Conservation (phyloP, 1,140 invertebrate genomes). For the Stegodyphus dumicola region DNA sequence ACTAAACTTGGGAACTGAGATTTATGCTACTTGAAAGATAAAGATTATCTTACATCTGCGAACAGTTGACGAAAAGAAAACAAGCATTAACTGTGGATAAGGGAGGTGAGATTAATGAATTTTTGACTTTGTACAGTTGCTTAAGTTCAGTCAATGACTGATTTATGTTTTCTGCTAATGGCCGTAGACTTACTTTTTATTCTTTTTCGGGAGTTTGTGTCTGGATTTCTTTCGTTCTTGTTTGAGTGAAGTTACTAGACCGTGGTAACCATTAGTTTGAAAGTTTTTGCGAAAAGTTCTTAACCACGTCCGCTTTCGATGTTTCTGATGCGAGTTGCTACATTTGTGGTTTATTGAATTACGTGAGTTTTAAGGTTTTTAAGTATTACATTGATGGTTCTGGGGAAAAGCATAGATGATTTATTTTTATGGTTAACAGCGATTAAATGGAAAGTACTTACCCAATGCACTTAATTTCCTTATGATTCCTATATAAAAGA, state of each 20-base stretch:
- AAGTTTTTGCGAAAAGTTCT: constrained; percentile 31
- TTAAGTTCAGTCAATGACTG: constrained; percentile 45
- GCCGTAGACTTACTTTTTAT: constrained; percentile 17
- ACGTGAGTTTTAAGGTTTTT: not conserved
- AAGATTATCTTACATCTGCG: constrained; percentile 8
- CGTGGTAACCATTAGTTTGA: constrained; percentile 54
- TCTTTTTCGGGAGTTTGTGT: constrained; percentile 14
- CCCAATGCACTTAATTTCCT: no score
- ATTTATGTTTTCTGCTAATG: constrained; percentile 56
- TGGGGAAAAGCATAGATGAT: no score
- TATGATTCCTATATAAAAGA: no score
- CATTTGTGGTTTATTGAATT: constrained; percentile 44
- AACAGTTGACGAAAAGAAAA: constrained; percentile 40
- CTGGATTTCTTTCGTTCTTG: constrained; percentile 26
- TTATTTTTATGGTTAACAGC: no score
- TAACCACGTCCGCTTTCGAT: not conserved
- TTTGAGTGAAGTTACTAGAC: constrained; percentile 31
- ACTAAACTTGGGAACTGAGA: no score
- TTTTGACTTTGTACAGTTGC: constrained; percentile 55
- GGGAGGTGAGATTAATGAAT: constrained; percentile 55
- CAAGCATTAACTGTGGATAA: constrained; percentile 36
- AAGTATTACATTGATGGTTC: no score
- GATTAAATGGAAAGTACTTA: no score
- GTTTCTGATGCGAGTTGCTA: constrained; percentile 22
- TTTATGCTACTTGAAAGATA: constrained; percentile 14